Conservation (phyloP, 1,140 invertebrate genomes). For the Penaeus chinensis region DNA sequence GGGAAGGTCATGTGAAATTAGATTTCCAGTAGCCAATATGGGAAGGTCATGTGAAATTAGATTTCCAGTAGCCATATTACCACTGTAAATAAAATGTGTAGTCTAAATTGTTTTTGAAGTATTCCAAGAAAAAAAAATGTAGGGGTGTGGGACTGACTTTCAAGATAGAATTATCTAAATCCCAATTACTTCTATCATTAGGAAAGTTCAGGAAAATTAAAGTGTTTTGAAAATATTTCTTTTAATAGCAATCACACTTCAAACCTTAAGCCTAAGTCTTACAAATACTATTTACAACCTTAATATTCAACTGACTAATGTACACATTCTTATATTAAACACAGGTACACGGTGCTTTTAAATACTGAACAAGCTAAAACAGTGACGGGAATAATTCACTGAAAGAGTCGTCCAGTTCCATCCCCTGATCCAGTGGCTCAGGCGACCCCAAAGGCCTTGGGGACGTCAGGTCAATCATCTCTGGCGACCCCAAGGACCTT, state of each 20-base stretch:
- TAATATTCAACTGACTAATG: slow-evolving; percentile 32
- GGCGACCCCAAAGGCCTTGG: not conserved
- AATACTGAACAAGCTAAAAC: slow-evolving; percentile 20
- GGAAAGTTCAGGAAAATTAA: not conserved
- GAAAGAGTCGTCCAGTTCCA: slow-evolving; percentile 41
- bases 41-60: too few species aligned
- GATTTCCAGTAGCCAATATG: too few species aligned
- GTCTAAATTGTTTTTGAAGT: too few species aligned
- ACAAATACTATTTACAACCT: slow-evolving; percentile 28
- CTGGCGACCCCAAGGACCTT: slow-evolving; percentile 19
- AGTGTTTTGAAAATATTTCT: slow-evolving; percentile 26
- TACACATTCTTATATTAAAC: slow-evolving; percentile 26
- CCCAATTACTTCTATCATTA: too few species aligned
- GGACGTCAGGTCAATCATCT: not conserved
- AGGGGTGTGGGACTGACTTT: too few species aligned
- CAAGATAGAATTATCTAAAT: too few species aligned
- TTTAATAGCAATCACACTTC: slow-evolving; percentile 5
- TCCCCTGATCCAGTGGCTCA: not conserved
- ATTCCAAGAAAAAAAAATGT: too few species aligned
- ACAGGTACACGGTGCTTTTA: not conserved
- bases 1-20: too few species aligned
- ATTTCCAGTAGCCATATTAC: too few species aligned
- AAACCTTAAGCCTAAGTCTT: not conserved
- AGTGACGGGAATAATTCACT: slow-evolving; percentile 45
- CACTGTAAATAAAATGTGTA: too few species aligned